Base-by-base conservation (phyloP, 2,797 vertebrate species). In the Jordanella pulchra region DNA sequence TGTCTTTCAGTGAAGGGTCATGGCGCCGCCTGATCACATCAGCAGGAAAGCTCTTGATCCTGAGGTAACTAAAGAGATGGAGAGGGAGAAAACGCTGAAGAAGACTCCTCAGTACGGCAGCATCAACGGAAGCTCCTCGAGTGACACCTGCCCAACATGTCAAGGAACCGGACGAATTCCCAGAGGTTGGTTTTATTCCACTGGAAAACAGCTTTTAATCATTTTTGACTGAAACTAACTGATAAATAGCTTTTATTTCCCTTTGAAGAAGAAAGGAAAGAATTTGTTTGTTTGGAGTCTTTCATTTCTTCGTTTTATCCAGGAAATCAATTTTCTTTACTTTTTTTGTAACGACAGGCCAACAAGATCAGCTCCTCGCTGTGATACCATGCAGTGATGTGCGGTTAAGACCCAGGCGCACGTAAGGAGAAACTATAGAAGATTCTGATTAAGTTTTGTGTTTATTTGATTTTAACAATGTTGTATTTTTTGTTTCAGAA, bases 351-450 rank as follows among this genome's bases (percentile, higher is more conserved):
- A 65, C 27, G 44, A 21, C 90, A 98, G 97, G 94, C 54, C 94
- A 96, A 4, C 90, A 95, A 66, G 93, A 93, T 77, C 94, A 97
- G 88, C 89, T 98, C 0, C 95, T 98, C 65, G 97, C 96, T n/a
- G 95, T 98, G 9, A 97, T 97, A 75, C 95, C 96, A 0, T 98
- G 96, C 18, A 96, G 95, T 42, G 96, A 97, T 76, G 93, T 95
- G 54, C 92, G 97, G 69, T 92, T 98, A 85, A 94, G 95, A 78
- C 96, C 97, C 60, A 93, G 92, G 66, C 94, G 87, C 91, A 97
- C 97, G 96, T 97, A 92, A 95, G 94, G 23, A 35, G 32, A 7
- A 2, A 23, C 0, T 6, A 11, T 4, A 42, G 39, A 35, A 15
- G n/a, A 50, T 63, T 25, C 6, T 1, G 17, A 44, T 7, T 15